Base-by-base conservation (phyloP, 2,888 invertebrate species). In the Portevinia maculata region DNA sequence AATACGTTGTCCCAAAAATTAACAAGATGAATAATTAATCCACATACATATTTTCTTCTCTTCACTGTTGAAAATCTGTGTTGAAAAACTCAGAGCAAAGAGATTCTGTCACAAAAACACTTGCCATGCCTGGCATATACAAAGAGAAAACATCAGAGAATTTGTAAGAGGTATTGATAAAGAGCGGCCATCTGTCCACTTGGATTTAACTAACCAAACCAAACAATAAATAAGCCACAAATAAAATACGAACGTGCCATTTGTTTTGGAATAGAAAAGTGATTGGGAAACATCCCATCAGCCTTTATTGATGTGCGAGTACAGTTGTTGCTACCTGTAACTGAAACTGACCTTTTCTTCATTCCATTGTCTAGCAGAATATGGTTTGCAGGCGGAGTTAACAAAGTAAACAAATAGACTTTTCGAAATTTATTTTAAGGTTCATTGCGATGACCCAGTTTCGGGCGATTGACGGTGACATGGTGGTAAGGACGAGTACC, bases 311-410 rank as follows among this genome's bases (percentile, higher is more conserved):
- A 64, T 62, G 55, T 60, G 19, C 34, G 48, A 19, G 53, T 39
- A 55, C 48, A 15, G 15, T 34, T 74, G 46, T 44, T 55, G 41
- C 34, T 74, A 79, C 67, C 67, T 65, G 52, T 62, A 50, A 50
- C 34, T 19, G 21, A 15, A 39, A 60, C 34, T 62, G 74, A 69
- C 74, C 74, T 79, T 74, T 79, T 73, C 53, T 71, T 74, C 37
- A 48, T 73, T 55, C 28, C 41, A 62, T 79, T 81, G 75, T 70
- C 69, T 75, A 75, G 64, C 64, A 39, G 50, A 64, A 48, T 70
- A 64, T 30, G 13, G 44, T 64, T 69, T 59, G 62, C 69, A 52
- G 79, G 79, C 79, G 79, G 79, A 81, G 79, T 79, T 75, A 69
- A 55, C 37, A 37, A 52, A 32, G 59, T 65, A 78, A 78, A 71